Percentiles rank a stretch among this genome's conserved stretches.
Evolutionary conservation across 1,140 invertebrate species (phyloP).

Genomic region (Oryctes rhinoceros): DNA sequence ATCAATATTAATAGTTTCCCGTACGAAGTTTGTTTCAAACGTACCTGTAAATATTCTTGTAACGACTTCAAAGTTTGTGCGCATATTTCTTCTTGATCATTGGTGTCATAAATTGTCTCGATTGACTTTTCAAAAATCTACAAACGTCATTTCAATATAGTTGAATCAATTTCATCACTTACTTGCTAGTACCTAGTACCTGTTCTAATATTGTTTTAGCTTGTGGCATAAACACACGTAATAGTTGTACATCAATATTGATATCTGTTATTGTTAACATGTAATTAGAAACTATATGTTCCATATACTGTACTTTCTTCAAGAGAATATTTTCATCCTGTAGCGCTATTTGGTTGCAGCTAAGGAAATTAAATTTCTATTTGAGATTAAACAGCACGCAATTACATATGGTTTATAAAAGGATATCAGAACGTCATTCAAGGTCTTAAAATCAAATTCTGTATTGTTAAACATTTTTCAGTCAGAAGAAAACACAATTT

Average conservation of each 20-base stretch:
- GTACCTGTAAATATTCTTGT: conserved; percentile 37
- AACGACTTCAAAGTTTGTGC: not conserved
- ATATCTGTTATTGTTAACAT: not conserved
- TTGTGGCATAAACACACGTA: conserved; percentile 19
- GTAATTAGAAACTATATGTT: conserved; percentile 17
- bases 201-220: not conserved
- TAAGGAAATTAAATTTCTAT: conserved; percentile 21
- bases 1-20: too few species aligned
- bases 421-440: conserved; percentile 38
- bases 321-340: not conserved
- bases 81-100: conserved; percentile 11
- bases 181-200: not conserved
- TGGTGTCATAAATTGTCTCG: not conserved
- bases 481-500: not conserved
- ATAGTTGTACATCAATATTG: not conserved
- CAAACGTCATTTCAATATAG: not conserved
- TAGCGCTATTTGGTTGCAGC: conserved; percentile 2
- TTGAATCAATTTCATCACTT: not conserved
- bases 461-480: not conserved
- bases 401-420: not conserved
- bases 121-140: conserved; percentile 39
- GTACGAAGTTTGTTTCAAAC: too few species aligned
- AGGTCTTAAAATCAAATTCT: not conserved
- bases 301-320: conserved; percentile 17
- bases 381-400: not conserved